Percentiles rank a stretch among this genome's conserved stretches.
Conservation (phyloP, 1,140 invertebrate species). For the Drosophila nasuta region DNA sequence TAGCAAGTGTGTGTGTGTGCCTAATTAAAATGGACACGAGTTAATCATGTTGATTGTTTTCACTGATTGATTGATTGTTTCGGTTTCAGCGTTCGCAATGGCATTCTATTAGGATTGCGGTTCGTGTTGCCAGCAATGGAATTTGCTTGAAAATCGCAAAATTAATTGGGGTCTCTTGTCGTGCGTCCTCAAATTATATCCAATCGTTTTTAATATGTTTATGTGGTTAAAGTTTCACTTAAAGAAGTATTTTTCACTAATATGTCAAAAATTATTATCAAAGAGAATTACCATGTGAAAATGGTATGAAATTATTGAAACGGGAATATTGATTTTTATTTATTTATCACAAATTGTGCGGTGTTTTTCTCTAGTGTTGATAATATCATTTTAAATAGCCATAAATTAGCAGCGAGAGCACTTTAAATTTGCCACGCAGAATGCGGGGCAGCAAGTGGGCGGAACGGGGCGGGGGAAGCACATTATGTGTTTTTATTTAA, state of each 20-base stretch:
- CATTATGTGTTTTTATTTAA: constrained; percentile 59
- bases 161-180: neutral
- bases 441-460: neutral
- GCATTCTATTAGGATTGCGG: constrained; percentile 20
- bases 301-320: neutral
- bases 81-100: constrained; percentile 32
- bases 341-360: neutral
- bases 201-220: neutral
- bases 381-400: constrained; percentile 28
- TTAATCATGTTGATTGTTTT: constrained; percentile 76
- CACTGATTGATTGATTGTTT: constrained; percentile 71
- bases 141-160: constrained; percentile 1
- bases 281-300: neutral
- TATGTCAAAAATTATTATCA: neutral
- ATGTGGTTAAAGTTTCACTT: neutral
- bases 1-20: constrained; percentile 14
- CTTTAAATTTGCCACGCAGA: constrained; percentile 16
- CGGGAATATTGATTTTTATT: neutral
- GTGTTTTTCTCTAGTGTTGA: neutral
- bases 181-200: neutral
- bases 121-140: constrained; percentile 8
- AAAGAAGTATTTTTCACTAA: neutral
- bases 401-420: constrained; percentile 12
- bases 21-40: constrained; percentile 68
- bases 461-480: neutral